Conservation (phyloP, 2,797 vertebrate genomes). For the Semotilus atromaculatus region DNA sequence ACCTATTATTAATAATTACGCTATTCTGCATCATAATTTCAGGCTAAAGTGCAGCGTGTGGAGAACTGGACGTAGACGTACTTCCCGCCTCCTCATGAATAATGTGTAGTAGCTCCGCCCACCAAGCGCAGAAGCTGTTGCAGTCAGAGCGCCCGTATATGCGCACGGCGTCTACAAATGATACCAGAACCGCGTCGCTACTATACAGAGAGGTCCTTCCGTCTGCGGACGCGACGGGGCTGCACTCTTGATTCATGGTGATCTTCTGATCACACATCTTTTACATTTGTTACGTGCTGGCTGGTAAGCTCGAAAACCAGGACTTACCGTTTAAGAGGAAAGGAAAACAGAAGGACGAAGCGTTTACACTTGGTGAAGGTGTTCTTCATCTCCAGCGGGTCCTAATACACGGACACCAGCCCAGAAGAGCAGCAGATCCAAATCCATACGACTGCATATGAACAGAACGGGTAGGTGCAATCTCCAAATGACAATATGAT, state of each 20-base stretch:
- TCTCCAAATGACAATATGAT: background rate
- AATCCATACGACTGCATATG: background rate
- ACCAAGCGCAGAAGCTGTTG: constrained; percentile 33
- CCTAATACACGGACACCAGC: constrained; percentile 20
- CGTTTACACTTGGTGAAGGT: constrained; percentile 26
- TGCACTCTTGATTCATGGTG: background rate
- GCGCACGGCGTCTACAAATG: constrained; percentile 37
- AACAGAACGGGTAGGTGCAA: background rate
- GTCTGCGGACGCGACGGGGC: background rate
- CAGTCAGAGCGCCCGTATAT: constrained; percentile 16
- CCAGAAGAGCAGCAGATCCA: background rate
- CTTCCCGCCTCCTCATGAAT: constrained; percentile 52
- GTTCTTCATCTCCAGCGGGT: constrained; percentile 44
- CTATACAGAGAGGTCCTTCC: background rate
- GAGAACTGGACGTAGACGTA: background rate
- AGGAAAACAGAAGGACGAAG: constrained; percentile 4
- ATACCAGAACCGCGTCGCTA: constrained; percentile 15
- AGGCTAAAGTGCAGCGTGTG: background rate
- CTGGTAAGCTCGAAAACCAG: background rate
- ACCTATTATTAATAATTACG: background rate
- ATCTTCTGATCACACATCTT: background rate
- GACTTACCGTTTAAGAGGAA: constrained; percentile 30
- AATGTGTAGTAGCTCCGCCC: constrained; percentile 41
- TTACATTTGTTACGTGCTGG: background rate
- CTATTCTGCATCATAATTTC: background rate